Conservation (phyloP, 1,140 invertebrate species). For the Pararge aegeria region DNA sequence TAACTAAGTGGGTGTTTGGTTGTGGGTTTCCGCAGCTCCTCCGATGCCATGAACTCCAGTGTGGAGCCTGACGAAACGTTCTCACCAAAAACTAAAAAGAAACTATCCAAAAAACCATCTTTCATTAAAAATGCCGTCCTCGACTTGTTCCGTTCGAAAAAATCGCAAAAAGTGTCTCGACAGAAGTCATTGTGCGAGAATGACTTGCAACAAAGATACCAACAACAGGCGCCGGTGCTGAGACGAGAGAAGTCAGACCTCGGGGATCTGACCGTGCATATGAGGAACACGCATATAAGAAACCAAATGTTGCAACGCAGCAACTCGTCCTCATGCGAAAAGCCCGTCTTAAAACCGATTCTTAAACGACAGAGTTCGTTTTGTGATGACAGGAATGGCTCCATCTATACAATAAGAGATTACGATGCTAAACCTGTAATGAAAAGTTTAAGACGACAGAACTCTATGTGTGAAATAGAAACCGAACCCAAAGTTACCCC, state of each 20-base stretch:
- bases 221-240: constrained; percentile 54
- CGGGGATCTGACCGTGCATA: constrained; percentile 58
- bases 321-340: constrained; percentile 77
- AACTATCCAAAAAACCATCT: constrained; percentile 78
- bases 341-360: constrained; percentile 71
- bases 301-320: constrained; percentile 76
- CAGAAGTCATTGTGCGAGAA: constrained; percentile 76
- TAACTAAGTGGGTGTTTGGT: constrained; percentile 77
- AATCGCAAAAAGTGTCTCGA: constrained; percentile 71
- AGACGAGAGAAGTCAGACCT: constrained; percentile 74
- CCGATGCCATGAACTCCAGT: constrained; percentile 74
- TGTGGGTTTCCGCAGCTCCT: constrained; percentile 78
- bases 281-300: constrained; percentile 65
- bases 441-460: constrained; percentile 66
- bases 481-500: constrained; percentile 79
- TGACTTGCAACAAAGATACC: constrained; percentile 69
- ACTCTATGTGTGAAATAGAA: constrained; percentile 78
- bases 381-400: constrained; percentile 68
- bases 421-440: constrained; percentile 64
- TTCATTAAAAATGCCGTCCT: constrained; percentile 79
- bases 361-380: constrained; percentile 77
- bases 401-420: constrained; percentile 67
- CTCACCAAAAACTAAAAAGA: constrained; percentile 79
- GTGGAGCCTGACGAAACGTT: constrained; percentile 72
- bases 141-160: constrained; percentile 78